Conservation (phyloP, 1,140 invertebrate species). For the Pseudomyrmex concolor region DNA sequence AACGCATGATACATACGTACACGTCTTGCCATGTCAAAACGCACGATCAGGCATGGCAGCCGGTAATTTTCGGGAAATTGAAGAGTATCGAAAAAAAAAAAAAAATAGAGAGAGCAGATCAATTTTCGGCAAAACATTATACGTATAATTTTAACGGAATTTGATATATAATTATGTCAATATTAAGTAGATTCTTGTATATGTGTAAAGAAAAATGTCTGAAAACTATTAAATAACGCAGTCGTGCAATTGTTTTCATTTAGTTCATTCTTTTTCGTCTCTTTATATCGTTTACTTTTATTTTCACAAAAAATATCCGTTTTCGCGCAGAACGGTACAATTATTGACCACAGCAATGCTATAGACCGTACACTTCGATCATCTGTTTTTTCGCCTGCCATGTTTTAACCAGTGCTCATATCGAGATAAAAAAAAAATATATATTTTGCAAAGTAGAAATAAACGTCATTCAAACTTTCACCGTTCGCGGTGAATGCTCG, state of each 20-base stretch:
- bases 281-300: too few relatives aligned
- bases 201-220: not conserved
- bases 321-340: too few relatives aligned
- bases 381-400: too few relatives aligned
- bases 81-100: not conserved
- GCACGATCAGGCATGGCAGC: not conserved
- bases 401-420: not conserved
- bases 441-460: not conserved
- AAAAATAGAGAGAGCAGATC: not conserved
- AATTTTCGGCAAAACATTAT: slow-evolving; percentile 4
- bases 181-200: not conserved
- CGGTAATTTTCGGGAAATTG: slow-evolving; percentile 20
- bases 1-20: slow-evolving; percentile 8
- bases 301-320: too few relatives aligned
- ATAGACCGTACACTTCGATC: too few relatives aligned
- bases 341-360: too few relatives aligned
- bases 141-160: not conserved
- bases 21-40: not conserved
- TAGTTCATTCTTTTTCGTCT: not conserved
- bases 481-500: not conserved
- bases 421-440: not conserved
- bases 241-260: not conserved
- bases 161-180: not conserved
- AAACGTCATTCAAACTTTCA: slow-evolving; percentile 20
- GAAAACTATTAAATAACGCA: not conserved